A percentile compares a stretch with the other conserved stretches of the same genome.
Evolutionary conservation across 2,888 invertebrate genomes (phyloP).

Genomic region (Limnephilus marmoratus): DNA sequence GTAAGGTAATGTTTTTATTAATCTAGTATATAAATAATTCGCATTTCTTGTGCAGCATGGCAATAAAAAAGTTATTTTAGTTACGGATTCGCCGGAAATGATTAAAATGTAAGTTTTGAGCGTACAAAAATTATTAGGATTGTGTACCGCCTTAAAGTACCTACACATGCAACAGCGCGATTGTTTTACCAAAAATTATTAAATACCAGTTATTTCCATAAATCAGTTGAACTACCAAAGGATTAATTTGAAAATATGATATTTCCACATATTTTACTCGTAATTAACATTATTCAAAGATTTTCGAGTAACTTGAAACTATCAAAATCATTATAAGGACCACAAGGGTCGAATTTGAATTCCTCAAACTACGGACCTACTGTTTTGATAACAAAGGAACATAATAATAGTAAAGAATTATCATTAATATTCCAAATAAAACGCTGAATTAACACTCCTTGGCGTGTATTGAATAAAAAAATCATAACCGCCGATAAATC

Average conservation of each 20-base stretch:
- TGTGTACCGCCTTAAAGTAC: no score
- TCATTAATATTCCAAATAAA: constrained; percentile 3
- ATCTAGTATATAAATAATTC: no score
- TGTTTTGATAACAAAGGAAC: not conserved
- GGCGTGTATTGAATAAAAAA: constrained; percentile 17
- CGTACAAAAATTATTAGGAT: no score
- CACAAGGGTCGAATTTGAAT: not conserved
- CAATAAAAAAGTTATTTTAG: no score
- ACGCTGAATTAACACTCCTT: not conserved
- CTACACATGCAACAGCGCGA: no score
- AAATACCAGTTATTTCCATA: no score
- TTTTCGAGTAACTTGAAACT: not conserved
- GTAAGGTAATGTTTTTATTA: no score
- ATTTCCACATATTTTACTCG: not conserved
- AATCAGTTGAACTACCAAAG: no score
- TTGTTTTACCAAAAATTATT: no score
- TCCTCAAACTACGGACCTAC: not conserved
- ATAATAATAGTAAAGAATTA: not conserved
- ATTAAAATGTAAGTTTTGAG: no score
- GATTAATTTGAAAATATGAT: not conserved
- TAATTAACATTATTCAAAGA: not conserved
- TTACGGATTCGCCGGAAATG: no score
- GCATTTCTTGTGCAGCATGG: no score
- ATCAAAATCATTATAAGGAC: not conserved
- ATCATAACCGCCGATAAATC: constrained; percentile 20